Base-by-base conservation (phyloP, 2,888 invertebrate species). In the Caenorhabditis sulstoni region DNA sequence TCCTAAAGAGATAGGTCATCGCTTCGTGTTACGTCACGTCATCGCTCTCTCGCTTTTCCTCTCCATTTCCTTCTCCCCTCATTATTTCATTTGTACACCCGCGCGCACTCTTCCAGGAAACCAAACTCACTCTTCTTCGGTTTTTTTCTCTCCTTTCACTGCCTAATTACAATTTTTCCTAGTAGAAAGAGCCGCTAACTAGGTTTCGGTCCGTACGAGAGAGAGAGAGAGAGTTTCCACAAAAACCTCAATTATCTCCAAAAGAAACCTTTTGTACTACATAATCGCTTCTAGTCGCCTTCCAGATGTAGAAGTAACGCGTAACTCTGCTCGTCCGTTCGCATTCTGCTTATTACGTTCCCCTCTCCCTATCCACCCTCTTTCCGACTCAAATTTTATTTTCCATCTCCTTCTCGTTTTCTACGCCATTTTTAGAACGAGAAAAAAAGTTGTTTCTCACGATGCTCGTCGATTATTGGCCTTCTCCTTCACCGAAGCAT, bases 1-100 rank as follows among this genome's bases (percentile, higher is more conserved):
- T 52, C 59, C 45, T 45, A 68, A 70, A 59, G 39, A 71, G 71
- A 71, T 62, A 62, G 62, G 71, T 64, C 57, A 70, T 44, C 61
- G 70, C 55, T 70, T 47, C 47, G 8, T 16, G 47, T 47, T 61
- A 62, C 68, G 58, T 52, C 41, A 59, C 55, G 18, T 37, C 62
- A 12, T 57, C n/a, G n/a, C n/a, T n/a, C n/a, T n/a, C 58, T 14
- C 14, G 41, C 41, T 57, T 49, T 41, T 37, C 35, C 57, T 57
- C 50, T 64, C 29, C 39, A 39, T 57, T 39, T 58, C 44, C 4
- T 44, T 3, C 23, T 22, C 8, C 9, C 29, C 52, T 18, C 52
- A 52, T 39, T 53, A 9, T 23, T 53, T 20, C 22, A 37, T 12
- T 41, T 57, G 16, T 41, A 39, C 12, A 18, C 39, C 8, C 8